phyloP scores from a whole-genome alignment of 2,888 invertebrate species.

The Agrochola circellaris region DNA sequence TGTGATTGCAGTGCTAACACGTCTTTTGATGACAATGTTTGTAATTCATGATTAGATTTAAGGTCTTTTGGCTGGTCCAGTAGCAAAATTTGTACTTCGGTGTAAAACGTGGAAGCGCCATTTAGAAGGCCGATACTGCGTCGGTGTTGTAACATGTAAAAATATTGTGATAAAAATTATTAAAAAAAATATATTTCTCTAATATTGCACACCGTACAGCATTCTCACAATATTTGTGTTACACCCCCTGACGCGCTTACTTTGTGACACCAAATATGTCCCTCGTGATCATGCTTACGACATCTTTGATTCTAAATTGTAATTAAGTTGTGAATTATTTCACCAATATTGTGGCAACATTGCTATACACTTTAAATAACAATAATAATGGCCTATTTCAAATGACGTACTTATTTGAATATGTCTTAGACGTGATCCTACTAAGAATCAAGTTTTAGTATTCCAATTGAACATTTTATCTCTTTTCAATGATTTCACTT shows the following conservation, averaged over 20 bases:
- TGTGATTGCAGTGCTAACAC: conserved; percentile 44
- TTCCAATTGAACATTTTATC: conserved; percentile 44
- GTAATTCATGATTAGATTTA: conserved; percentile 71
- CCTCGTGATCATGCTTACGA: conserved; percentile 76
- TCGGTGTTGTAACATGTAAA: conserved; percentile 71
- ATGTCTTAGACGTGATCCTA: conserved; percentile 72
- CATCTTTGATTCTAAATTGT: conserved; percentile 59
- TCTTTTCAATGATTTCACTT: conserved; percentile 44
- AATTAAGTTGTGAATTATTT: conserved; percentile 57
- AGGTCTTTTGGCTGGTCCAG: conserved; percentile 77
- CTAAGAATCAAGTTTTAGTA: conserved; percentile 69
- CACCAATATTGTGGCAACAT: conserved; percentile 69
- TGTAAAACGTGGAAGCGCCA: conserved; percentile 67
- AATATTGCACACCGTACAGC: conserved; percentile 57
- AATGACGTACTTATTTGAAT: conserved; percentile 57
- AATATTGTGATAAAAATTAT: conserved; percentile 69
- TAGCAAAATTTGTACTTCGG: conserved; percentile 68
- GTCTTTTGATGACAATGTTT: conserved; percentile 53
- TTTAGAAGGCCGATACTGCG: conserved; percentile 64
- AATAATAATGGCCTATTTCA: conserved; percentile 72
- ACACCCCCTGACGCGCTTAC: conserved; percentile 69
- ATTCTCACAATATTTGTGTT: conserved; percentile 70
- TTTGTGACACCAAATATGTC: conserved; percentile 67
- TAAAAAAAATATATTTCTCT: conserved; percentile 58
- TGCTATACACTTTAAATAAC: conserved; percentile 68